A percentile compares a stretch with the other conserved stretches of the same genome.
phyloP scores from a whole-genome alignment of 2,797 vertebrate species.

The Otolemur crassicaudatus region DNA sequence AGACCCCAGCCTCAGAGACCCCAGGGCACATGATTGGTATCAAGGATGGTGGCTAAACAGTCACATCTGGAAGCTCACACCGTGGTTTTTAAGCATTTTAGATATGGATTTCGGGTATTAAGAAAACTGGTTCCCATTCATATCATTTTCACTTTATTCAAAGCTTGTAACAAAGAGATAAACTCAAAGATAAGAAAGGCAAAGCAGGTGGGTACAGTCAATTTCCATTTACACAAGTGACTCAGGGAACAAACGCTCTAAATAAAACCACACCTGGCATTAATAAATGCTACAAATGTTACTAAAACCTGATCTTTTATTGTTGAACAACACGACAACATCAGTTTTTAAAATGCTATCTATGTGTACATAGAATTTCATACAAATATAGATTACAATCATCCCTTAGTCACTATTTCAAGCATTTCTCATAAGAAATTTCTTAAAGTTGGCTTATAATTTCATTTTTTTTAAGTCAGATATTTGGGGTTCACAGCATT shows the following conservation, averaged over 20 bases:
- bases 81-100: not conserved
- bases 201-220: not conserved
- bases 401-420: not conserved
- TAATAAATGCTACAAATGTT: slow-evolving; percentile 28
- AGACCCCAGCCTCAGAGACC: not conserved
- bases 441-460: not conserved
- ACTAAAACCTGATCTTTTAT: not conserved
- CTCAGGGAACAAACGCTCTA: slow-evolving; percentile 1
- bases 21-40: not conserved
- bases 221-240: not conserved
- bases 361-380: not conserved
- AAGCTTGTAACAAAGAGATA: not conserved
- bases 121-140: not conserved
- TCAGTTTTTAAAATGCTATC: not conserved
- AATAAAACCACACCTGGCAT: not conserved
- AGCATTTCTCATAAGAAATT: not conserved
- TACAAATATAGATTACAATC: not conserved
- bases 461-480: slow-evolving; percentile 50
- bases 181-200: not conserved
- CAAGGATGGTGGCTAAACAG: not conserved
- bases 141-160: not conserved
- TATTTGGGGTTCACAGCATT: slow-evolving; percentile 63
- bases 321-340: not conserved
- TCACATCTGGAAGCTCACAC: not conserved
- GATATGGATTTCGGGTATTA: not conserved